phyloP scores from a whole-genome alignment of 2,113 vertebrate genomes.

The Ramphastos sulfuratus region DNA sequence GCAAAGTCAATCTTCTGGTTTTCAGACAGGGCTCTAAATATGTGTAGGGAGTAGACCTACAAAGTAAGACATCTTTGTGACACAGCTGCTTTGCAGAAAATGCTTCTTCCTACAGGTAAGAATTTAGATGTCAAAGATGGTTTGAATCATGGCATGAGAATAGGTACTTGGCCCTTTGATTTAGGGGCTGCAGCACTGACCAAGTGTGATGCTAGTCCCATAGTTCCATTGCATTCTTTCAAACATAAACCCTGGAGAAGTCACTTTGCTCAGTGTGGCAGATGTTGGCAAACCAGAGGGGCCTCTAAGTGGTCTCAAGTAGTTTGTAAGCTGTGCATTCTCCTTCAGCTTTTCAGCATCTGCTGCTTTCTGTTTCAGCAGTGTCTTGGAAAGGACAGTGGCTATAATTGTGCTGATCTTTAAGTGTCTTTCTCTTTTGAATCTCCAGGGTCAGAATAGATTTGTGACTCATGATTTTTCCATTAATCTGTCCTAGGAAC shows the following conservation, averaged over 20 bases:
- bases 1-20: neutral
- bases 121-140: neutral
- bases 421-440: neutral
- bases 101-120: neutral
- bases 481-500: constrained; percentile 18
- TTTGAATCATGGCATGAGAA: neutral
- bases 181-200: neutral
- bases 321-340: neutral
- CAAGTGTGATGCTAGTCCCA: neutral
- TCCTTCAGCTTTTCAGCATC: neutral
- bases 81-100: neutral
- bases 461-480: neutral
- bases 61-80: neutral
- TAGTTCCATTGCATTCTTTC: neutral
- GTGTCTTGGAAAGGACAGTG: neutral
- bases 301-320: neutral
- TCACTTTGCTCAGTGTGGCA: neutral
- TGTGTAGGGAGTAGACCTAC: neutral
- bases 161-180: neutral
- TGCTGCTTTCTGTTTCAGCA: neutral
- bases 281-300: neutral
- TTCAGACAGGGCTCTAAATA: neutral
- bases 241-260: neutral
- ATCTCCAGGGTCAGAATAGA: neutral
- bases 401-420: neutral